phyloP scores from a whole-genome alignment of 2,888 invertebrate species.

The Mythimna lalbum region DNA sequence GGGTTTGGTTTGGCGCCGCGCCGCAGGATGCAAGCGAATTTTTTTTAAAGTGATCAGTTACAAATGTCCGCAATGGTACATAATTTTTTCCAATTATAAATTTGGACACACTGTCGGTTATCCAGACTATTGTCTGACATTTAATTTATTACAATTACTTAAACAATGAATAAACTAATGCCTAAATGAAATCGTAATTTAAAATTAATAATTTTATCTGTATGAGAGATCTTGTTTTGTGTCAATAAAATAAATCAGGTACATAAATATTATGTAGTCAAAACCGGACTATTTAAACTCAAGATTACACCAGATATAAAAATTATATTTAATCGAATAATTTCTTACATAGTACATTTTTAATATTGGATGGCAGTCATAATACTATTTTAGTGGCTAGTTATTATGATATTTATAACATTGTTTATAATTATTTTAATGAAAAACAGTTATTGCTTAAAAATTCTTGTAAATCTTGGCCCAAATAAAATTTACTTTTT shows the following conservation, averaged over 20 bases:
- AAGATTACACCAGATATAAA: background rate
- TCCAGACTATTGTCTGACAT: constrained; percentile 9
- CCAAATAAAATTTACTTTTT: background rate
- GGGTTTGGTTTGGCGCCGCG: too few species aligned
- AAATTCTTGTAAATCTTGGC: background rate
- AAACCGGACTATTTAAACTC: constrained; percentile 1
- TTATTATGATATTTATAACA: background rate
- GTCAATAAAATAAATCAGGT: constrained; percentile 35
- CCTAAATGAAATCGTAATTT: constrained; percentile 22
- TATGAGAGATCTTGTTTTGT: constrained; percentile 29
- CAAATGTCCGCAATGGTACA: too few species aligned
- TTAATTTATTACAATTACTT: constrained; percentile 30
- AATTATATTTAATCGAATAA: background rate
- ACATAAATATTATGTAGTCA: constrained; percentile 8
- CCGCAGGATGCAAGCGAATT: too few species aligned
- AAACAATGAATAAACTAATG: constrained; percentile 26
- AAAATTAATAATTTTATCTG: background rate
- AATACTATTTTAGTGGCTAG: constrained; percentile 31
- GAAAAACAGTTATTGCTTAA: background rate
- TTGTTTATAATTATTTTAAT: background rate
- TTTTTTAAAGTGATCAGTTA: too few species aligned
- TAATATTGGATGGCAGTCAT: constrained; percentile 33
- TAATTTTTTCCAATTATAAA: background rate
- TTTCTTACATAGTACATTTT: background rate
- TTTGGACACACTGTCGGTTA: background rate